Evolutionary conservation across 2,888 invertebrate species (phyloP), one percentile per base, ranked within the genome.

Genomic region (Parasteatoda lunata): DNA sequence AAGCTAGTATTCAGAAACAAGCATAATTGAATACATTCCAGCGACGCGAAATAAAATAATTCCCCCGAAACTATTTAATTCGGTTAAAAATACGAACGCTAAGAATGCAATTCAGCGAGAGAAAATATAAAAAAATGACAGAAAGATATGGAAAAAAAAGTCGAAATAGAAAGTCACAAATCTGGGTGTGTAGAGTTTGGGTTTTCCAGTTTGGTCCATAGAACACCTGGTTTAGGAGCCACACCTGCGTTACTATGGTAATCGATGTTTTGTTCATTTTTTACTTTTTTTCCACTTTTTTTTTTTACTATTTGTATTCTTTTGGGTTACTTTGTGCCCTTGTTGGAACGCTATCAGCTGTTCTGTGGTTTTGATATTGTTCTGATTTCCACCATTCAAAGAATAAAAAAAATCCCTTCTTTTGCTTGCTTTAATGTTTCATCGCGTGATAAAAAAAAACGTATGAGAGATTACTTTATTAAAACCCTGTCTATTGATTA

Each of bases 241-340:
- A 86, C 85, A 86, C 85, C 85, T 86, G 85, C 80, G 85, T 86
- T 77, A 51, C 85, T 72, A 86, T 86, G 65, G 85, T 51, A 59
- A 86, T 77, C 77, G 80, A 86, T 80, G 85, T 80, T 86, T 80
- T 71, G 80, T 48, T 54, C 65, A 30, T 77, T 78, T 71, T 72
- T 48, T 73, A 51, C 51, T 73, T 73, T 51, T 15, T 9, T 68
- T 72, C 8, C 59, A 68, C 65, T 54, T 71, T 78, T 48, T 52
- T 52, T 75, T 51, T 78, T 77, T 77, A 54, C 54, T 73, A 11
- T 68, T 69, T 48, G 59, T 59, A 59, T 59, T 48, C 49, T 72
- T 65, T 72, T 80, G 15, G 48, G 68, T 84, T 78, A 73, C 69
- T 77, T 80, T 80, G 70, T 54, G 66, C 65, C 13, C 66, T 68